Base-by-base conservation (phyloP, 2,888 invertebrate genomes). In the Bedellia somnulentella region DNA sequence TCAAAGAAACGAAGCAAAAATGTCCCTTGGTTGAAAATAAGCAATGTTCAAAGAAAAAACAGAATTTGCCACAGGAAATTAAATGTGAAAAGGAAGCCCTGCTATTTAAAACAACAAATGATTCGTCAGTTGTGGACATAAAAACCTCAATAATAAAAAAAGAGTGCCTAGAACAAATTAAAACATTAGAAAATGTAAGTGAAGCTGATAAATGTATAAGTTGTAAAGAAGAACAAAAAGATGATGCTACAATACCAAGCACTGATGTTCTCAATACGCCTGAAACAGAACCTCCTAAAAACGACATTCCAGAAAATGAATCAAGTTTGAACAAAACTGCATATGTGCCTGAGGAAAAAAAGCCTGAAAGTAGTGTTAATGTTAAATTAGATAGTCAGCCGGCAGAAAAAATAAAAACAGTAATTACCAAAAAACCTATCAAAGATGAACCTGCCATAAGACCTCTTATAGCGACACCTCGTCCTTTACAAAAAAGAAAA, bases 391-490 rank as follows among this genome's bases (percentile, higher is more conserved):
- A 18, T 18, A 9, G 5, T 32, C 40, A 37, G 34, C 35, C 33
- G 32, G 40, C 46, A 18, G 47, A 46, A 34, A 38, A 44, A 5
- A 5, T 9, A 18, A 9, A 6, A 6, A 45, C 30, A 37, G 38
- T 27, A 30, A 33, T 35, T 17, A 33, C 40, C 33, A 62, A 53
- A 37, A 60, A 47, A 40, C 60, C 58, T 23, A 66, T 78, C 22
- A 81, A 80, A 46, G 73, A 79, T 35, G 79, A 81, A 55, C 67
- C 70, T 30, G 73, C 81, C 15, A 44, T 66, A 4, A 78, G 70
- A 47, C 78, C 80, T 12, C 51, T 82, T 29, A 78, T 81, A 44
- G 82, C 82, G 12, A 82, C 81, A 28, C 82, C 82, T 29, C 71
- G 82, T 29, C 82, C 82, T 4, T 53, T 82, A 16, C 80, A 80